Conservation (phyloP, 2,113 vertebrate species). For the Myodes glareolus region DNA sequence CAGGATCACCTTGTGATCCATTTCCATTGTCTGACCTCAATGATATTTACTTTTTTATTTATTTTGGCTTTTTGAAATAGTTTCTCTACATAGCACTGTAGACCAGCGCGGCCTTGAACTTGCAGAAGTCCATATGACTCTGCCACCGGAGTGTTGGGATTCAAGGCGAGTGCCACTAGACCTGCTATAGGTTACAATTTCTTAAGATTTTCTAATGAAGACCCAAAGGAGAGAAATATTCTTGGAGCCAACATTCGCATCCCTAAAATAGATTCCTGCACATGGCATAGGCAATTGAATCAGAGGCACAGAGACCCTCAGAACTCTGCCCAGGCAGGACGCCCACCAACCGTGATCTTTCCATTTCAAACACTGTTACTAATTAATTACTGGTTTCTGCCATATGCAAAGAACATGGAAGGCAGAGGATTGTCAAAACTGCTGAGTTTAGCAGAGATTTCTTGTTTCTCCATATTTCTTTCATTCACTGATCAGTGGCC, state of each 20-base stretch:
- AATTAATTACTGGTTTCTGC: background rate
- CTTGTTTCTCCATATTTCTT: background rate
- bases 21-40: background rate
- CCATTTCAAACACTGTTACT: background rate
- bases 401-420: background rate
- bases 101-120: background rate
- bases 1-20: background rate
- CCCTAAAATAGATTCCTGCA: background rate
- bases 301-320: background rate
- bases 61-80: background rate
- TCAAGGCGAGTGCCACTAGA: background rate
- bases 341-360: fast-evolving
- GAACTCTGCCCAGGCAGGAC: background rate
- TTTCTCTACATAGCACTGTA: background rate
- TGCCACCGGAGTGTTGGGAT: background rate
- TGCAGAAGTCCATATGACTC: background rate
- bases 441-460: background rate
- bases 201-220: background rate
- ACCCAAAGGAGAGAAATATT: background rate
- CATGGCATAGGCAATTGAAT: background rate
- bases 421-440: background rate
- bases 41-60: background rate
- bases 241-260: background rate
- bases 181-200: background rate
- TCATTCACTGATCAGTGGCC: background rate